Percentiles rank a stretch among this genome's conserved stretches.
Evolutionary conservation across 2,797 vertebrate genomes (phyloP).

Genomic region (Arctocebus calabarensis): DNA sequence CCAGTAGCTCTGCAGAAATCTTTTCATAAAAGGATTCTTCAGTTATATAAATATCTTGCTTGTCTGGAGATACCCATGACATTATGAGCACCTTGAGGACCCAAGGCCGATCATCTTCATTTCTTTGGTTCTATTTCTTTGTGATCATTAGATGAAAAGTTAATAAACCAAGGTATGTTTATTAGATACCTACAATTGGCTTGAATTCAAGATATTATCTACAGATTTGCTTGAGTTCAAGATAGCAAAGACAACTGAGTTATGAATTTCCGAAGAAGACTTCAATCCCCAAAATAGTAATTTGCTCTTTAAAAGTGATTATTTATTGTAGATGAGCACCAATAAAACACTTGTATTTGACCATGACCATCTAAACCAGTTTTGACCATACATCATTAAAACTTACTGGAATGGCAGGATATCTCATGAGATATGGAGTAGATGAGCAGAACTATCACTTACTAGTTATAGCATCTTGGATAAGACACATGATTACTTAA

Average conservation of each 20-base stretch:
- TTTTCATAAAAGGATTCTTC: neutral
- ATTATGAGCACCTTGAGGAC: neutral
- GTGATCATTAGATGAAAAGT: neutral
- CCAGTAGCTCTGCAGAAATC: neutral
- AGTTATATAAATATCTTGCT: neutral
- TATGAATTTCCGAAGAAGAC: neutral
- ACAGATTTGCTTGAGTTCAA: neutral
- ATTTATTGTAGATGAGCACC: neutral
- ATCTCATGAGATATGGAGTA: neutral
- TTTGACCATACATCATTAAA: neutral
- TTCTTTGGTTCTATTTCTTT: neutral
- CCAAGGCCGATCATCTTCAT: neutral
- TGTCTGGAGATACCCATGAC: neutral
- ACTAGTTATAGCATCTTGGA: neutral
- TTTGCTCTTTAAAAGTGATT: constrained; percentile 45
- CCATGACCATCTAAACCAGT: neutral
- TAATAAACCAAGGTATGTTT: neutral
- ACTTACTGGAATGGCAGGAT: neutral
- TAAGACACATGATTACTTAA: neutral
- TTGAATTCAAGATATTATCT: neutral
- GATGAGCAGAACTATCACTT: neutral
- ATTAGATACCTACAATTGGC: neutral
- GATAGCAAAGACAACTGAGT: neutral
- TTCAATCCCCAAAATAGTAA: neutral
- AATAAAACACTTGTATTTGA: neutral